These are phyloP conservation scores for Mastomys coucha DNA, from an alignment of 2,113 vertebrate genomes.

Conservation along the genomic window DNA sequence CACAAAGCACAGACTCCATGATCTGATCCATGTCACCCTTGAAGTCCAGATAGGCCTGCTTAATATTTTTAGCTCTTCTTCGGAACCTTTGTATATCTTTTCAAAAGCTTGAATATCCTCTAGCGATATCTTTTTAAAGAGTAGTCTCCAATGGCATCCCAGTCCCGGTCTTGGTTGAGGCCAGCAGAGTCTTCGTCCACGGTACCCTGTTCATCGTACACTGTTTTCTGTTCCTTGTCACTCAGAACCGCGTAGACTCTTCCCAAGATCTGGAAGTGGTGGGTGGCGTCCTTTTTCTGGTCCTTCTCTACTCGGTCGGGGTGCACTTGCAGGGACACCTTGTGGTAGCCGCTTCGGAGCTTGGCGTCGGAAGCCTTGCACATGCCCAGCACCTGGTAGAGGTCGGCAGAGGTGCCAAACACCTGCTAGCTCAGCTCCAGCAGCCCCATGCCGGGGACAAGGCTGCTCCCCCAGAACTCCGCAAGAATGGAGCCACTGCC, in stretches of 20 bases:
- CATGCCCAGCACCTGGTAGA: conserved; percentile 91
- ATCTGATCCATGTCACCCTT: conserved; percentile 93
- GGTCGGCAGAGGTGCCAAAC: conserved; percentile 89
- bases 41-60: conserved; percentile 90
- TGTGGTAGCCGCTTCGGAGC: conserved; percentile 92
- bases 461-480: accelerated
- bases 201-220: conserved; percentile 93
- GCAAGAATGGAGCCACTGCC: accelerated
- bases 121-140: conserved; percentile 93
- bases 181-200: conserved; percentile 91
- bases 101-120: conserved; percentile 93
- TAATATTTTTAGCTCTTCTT: conserved; percentile 92
- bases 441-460: conserved; percentile 85
- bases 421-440: conserved; percentile 88
- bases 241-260: conserved; percentile 92
- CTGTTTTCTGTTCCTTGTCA: conserved; percentile 89
- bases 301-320: conserved; percentile 90
- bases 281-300: conserved; percentile 88
- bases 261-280: conserved; percentile 94
- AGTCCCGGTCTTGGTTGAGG: conserved; percentile 89
- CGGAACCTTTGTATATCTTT: conserved; percentile 90
- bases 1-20: conserved; percentile 89
- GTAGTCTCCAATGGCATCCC: conserved; percentile 93
- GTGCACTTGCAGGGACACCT: conserved; percentile 91
- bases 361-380: conserved; percentile 86